Conservation (phyloP, 2,888 invertebrate species). For the Folsomia manolachei region DNA sequence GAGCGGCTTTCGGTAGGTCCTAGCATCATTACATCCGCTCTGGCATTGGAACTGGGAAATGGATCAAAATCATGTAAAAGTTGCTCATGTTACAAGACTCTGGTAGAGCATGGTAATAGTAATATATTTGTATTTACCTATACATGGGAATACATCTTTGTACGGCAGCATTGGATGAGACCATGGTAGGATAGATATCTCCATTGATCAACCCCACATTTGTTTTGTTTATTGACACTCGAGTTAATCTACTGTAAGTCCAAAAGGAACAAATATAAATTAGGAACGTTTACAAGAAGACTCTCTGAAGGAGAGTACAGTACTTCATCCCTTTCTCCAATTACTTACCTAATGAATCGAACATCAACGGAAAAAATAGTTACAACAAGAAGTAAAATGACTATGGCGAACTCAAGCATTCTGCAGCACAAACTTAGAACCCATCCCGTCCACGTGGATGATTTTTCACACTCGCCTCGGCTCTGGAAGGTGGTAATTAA, state of each 20-base stretch:
- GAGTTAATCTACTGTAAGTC: conserved; percentile 50
- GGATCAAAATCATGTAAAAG: conserved; percentile 7
- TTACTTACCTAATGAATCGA: conserved; percentile 50
- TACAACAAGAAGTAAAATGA: conserved; percentile 52
- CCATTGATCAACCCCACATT: conserved; percentile 51
- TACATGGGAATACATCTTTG: conserved; percentile 51
- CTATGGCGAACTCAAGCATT: conserved; percentile 52
- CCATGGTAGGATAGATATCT: conserved; percentile 51
- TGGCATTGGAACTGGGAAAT: conserved; percentile 48
- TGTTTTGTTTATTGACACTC: conserved; percentile 51
- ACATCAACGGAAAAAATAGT: conserved; percentile 51
- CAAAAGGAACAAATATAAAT: not conserved
- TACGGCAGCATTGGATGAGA: conserved; percentile 51
- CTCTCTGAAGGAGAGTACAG: not conserved
- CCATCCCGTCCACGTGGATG: conserved; percentile 51
- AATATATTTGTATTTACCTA: conserved; percentile 39
- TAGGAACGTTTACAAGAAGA: not conserved
- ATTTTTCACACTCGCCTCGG: conserved; percentile 50
- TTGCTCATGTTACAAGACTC: conserved; percentile 2
- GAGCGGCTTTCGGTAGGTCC: conserved; percentile 50
- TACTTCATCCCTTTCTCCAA: not conserved
- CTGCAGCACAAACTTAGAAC: conserved; percentile 51
- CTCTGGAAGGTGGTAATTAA: conserved; percentile 35
- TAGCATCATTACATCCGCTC: conserved; percentile 51
- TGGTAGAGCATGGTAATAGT: not conserved